Conservation (phyloP, 2,888 invertebrate species). For the Calameuta idolon region DNA sequence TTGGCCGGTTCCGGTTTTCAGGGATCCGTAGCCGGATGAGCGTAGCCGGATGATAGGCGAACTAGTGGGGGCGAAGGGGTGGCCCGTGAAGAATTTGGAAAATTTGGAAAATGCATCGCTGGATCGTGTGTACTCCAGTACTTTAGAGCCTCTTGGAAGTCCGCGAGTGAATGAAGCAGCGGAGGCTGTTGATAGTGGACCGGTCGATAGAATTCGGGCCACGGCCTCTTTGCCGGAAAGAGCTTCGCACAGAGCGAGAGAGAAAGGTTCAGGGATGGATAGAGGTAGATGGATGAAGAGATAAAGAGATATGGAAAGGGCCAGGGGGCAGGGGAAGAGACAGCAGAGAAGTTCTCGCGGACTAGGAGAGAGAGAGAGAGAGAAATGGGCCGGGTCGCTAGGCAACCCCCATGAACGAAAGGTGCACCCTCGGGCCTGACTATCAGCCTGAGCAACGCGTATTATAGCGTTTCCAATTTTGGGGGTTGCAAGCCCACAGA, state of each 20-base stretch:
- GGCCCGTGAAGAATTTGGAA: neutral
- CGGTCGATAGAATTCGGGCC: conserved; percentile 50
- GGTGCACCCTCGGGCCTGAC: conserved; percentile 35
- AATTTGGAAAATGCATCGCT: neutral
- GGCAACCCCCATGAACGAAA: conserved; percentile 21
- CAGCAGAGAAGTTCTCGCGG: conserved; percentile 4
- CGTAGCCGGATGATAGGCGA: too few relatives aligned
- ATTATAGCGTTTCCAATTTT: conserved; percentile 62
- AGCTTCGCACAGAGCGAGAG: conserved; percentile 9
- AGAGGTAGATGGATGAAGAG: conserved; percentile 12
- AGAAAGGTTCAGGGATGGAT: conserved; percentile 23
- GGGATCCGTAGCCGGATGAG: neutral
- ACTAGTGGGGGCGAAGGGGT: neutral
- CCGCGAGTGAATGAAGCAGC: conserved; percentile 36
- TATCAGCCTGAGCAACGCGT: conserved; percentile 27
- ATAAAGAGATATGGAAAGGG: conserved; percentile 10
- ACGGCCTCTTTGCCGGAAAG: conserved; percentile 38
- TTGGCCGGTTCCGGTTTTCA: neutral
- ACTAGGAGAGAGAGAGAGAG: conserved; percentile 17
- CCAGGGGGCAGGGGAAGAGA: conserved; percentile 17
- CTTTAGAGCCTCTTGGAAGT: neutral
- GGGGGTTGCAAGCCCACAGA: conserved; percentile 35
- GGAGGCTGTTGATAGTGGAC: conserved; percentile 42
- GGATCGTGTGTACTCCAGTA: neutral
- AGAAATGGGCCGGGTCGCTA: conserved; percentile 24